Conservation (phyloP, 2,113 vertebrate species). For the Labeo rohita region DNA sequence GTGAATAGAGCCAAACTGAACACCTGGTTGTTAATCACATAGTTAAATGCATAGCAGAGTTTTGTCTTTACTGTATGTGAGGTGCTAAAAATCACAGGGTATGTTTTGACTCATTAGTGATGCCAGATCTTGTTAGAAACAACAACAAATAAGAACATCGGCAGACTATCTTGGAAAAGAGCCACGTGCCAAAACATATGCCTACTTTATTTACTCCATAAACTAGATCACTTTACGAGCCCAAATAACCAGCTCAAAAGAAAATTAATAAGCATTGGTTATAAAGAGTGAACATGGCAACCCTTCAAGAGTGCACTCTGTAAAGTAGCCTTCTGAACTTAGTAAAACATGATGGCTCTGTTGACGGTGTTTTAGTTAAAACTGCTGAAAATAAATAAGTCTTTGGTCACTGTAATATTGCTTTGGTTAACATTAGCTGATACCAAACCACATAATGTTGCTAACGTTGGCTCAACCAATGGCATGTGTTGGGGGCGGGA, state of each 20-base stretch:
- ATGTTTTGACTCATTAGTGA: no score
- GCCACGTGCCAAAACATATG: neutral
- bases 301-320: neutral
- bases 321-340: neutral
- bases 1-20: neutral
- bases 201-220: neutral
- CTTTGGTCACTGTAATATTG: no score
- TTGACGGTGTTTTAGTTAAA: no score
- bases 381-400: no score
- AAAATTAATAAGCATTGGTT: neutral
- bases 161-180: no score
- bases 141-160: neutral
- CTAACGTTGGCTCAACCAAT: neutral
- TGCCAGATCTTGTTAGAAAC: neutral
- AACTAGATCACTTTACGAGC: neutral
- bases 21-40: neutral
- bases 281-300: neutral
- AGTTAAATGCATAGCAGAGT: neutral
- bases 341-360: neutral
- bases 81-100: neutral
- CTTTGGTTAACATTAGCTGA: no score
- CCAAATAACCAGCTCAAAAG: neutral
- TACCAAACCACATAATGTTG: no score
- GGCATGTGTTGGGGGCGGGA: neutral
- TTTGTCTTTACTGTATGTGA: neutral